Conservation (phyloP, 2,797 vertebrate species). For the Chaunax sp. region DNA sequence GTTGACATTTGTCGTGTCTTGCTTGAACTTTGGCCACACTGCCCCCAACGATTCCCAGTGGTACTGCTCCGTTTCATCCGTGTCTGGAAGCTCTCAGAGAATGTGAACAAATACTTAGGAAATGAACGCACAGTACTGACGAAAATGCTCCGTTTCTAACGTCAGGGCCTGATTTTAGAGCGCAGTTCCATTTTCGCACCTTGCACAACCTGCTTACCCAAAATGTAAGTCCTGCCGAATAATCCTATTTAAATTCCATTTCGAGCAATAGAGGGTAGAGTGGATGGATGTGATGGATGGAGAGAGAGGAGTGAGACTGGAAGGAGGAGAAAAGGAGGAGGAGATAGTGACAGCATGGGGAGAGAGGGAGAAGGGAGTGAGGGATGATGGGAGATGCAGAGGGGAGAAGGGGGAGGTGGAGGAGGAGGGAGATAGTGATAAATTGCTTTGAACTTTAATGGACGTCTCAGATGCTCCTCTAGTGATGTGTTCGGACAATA, state of each 20-base stretch:
- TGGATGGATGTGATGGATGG: slow-evolving; percentile 53
- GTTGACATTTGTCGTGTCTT: no score
- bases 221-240: slow-evolving; percentile 45
- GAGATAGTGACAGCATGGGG: slow-evolving; percentile 60
- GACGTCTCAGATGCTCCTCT: slow-evolving; percentile 77
- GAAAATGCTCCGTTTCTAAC: no score
- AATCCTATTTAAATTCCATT: slow-evolving; percentile 69
- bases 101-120: no score
- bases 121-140: no score
- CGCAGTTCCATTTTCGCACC: slow-evolving; percentile 38
- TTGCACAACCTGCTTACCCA: slow-evolving; percentile 42
- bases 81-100: no score
- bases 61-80: no score
- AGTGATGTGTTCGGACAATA: slow-evolving; percentile 82
- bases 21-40: no score
- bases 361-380: slow-evolving; percentile 55
- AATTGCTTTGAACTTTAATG: slow-evolving; percentile 84
- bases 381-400: slow-evolving; percentile 58
- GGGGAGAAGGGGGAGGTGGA: slow-evolving; percentile 39
- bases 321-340: slow-evolving; percentile 54
- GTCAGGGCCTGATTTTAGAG: background rate
- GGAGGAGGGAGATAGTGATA: slow-evolving; percentile 65
- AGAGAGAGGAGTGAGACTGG: slow-evolving; percentile 53
- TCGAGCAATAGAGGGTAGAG: slow-evolving; percentile 46
- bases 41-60: no score